Evolutionary conservation across 2,797 vertebrate species (phyloP).

Genomic region (Neomorphus geoffroyi): DNA sequence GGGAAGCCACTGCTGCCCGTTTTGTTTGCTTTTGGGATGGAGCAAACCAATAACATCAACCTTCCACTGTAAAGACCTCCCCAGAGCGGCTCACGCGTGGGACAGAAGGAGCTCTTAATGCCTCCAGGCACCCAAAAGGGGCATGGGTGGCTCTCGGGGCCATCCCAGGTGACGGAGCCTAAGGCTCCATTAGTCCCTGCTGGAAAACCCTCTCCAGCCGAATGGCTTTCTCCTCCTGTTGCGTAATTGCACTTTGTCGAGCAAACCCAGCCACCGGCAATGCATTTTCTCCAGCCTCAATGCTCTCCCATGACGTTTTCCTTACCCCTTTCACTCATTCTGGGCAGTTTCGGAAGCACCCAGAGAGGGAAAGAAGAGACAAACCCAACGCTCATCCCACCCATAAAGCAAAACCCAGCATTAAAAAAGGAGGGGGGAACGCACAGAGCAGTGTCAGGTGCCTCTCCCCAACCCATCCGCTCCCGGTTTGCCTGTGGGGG

Average conservation of each 20-base stretch:
- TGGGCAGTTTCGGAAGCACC: neutral
- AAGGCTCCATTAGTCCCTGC: neutral
- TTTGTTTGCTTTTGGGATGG: neutral
- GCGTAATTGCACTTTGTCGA: neutral
- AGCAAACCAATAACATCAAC: neutral
- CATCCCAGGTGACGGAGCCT: neutral
- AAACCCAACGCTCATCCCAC: neutral
- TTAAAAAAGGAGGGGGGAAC: neutral
- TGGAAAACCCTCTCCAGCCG: neutral
- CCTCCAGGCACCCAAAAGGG: neutral
- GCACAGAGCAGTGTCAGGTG: neutral
- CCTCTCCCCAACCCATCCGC: neutral
- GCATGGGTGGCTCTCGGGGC: neutral
- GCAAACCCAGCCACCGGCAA: neutral
- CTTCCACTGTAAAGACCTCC: neutral
- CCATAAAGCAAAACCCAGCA: neutral
- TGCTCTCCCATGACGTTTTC: neutral
- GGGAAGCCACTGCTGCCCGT: fast-evolving
- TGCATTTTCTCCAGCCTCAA: neutral
- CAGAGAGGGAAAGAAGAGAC: neutral
- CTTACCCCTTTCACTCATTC: neutral
- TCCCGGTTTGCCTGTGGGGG: neutral
- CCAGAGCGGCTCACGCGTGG: neutral
- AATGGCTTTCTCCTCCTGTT: neutral
- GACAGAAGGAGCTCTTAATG: neutral